Conservation (phyloP, 2,888 invertebrate genomes). For the Drosophila fulvimacula region DNA sequence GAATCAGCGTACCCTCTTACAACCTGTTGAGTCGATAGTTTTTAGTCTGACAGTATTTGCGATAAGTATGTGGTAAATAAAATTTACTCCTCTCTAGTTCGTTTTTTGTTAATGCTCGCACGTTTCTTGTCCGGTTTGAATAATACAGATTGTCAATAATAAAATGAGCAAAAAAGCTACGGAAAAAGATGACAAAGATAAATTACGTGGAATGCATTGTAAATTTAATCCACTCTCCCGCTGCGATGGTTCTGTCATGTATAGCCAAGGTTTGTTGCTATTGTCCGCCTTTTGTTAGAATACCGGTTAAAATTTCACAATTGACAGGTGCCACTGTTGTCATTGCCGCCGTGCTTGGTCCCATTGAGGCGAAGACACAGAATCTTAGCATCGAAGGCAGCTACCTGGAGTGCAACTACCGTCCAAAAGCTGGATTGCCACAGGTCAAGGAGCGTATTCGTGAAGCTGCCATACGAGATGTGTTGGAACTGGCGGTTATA, state of each 20-base stretch:
- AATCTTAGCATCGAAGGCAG: slow-evolving; percentile 92
- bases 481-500: slow-evolving; percentile 90
- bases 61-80: slow-evolving; percentile 16
- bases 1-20: not conserved
- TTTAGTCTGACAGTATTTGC: not conserved
- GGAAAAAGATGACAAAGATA: slow-evolving; percentile 31
- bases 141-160: not conserved
- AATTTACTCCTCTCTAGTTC: slow-evolving; percentile 30
- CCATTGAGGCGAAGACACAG: slow-evolving; percentile 91
- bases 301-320: slow-evolving; percentile 23
- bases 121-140: slow-evolving; percentile 46
- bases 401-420: slow-evolving; percentile 90
- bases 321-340: slow-evolving; percentile 90
- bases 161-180: slow-evolving; percentile 43
- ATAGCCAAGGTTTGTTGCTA: slow-evolving; percentile 88
- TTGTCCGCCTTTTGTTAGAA: not conserved
- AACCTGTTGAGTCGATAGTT: slow-evolving; percentile 31
- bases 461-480: slow-evolving; percentile 91
- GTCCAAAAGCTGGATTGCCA: slow-evolving; percentile 91
- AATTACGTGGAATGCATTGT: slow-evolving; percentile 87
- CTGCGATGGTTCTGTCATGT: slow-evolving; percentile 91
- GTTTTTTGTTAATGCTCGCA: slow-evolving; percentile 38
- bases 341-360: slow-evolving; percentile 92
- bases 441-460: slow-evolving; percentile 89
- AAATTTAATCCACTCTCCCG: slow-evolving; percentile 90